Evolutionary conservation across 1,140 invertebrate genomes (phyloP).

Genomic region (Platyscapa corneri): DNA sequence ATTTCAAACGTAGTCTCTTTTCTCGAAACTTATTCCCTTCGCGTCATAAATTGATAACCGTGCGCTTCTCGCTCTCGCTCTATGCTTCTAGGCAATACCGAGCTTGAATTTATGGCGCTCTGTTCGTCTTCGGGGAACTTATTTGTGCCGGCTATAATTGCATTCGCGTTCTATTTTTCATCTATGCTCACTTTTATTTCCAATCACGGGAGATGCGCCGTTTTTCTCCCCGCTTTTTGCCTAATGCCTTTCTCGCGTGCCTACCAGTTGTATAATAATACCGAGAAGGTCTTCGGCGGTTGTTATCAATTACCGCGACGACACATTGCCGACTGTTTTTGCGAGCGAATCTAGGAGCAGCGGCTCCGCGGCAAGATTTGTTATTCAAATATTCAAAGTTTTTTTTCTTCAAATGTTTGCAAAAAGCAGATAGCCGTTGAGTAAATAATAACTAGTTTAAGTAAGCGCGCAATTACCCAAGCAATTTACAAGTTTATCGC

Average conservation of each 20-base stretch:
- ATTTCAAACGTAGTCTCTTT: background rate
- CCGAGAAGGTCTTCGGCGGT: too few relatives aligned
- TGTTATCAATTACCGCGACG: too few relatives aligned
- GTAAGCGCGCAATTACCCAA: background rate
- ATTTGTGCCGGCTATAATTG: background rate
- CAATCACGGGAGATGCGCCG: background rate
- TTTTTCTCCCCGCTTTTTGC: background rate
- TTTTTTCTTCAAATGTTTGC: too few relatives aligned
- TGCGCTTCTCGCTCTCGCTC: background rate
- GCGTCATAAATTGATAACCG: constrained; percentile 12
- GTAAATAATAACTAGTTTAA: background rate
- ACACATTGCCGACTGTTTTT: too few relatives aligned
- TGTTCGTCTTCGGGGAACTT: too few relatives aligned
- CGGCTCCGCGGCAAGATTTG: too few relatives aligned
- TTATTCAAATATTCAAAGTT: too few relatives aligned
- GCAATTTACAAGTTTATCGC: background rate
- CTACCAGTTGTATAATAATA: background rate
- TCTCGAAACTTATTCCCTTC: background rate
- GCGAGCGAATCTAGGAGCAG: too few relatives aligned
- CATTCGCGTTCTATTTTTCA: background rate
- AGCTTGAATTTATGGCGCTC: too few relatives aligned
- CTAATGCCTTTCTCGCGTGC: too few relatives aligned
- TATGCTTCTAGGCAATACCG: too few relatives aligned
- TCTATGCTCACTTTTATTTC: background rate
- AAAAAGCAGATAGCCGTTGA: background rate